phyloP scores from a whole-genome alignment of 1,140 invertebrate genomes.

The Hycleus cichorii region DNA sequence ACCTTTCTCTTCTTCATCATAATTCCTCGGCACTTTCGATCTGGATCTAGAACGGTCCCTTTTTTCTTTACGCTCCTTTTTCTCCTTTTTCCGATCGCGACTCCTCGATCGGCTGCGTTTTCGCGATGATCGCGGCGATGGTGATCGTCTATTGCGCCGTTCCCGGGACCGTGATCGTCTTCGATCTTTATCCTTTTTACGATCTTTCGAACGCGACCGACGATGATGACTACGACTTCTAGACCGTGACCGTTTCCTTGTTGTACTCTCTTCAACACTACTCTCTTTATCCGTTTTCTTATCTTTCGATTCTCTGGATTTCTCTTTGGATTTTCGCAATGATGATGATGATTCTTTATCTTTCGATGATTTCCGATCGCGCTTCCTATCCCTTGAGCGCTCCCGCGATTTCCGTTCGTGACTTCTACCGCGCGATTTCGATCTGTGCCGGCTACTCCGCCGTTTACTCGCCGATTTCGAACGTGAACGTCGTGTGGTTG shows the following conservation, averaged over 20 bases:
- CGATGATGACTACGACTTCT: constrained; percentile 41
- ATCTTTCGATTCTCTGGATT: constrained; percentile 31
- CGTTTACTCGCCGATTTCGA: constrained; percentile 6
- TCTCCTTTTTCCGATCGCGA: constrained; percentile 24
- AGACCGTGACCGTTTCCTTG: constrained; percentile 36
- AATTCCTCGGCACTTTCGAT: constrained; percentile 44
- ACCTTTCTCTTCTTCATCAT: constrained; percentile 49
- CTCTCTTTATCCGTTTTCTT: constrained; percentile 34
- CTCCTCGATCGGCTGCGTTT: constrained; percentile 16
- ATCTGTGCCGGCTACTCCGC: constrained; percentile 17
- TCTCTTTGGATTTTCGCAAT: constrained; percentile 23
- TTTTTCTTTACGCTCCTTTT: constrained; percentile 28
- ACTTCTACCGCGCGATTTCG: not conserved
- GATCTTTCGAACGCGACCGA: no score
- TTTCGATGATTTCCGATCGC: constrained; percentile 43
- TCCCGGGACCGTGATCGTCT: constrained; percentile 40
- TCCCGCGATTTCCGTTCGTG: constrained; percentile 31
- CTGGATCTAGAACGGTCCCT: constrained; percentile 28
- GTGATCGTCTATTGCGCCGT: constrained; percentile 42
- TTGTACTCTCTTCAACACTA: constrained; percentile 20
- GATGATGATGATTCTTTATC: constrained; percentile 30
- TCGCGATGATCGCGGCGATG: no score
- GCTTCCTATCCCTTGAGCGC: constrained; percentile 31
- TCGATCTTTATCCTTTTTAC: not conserved
- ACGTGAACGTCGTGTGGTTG: constrained; percentile 40